Conservation (phyloP, 2,888 invertebrate species). For the Agelastica alni region DNA sequence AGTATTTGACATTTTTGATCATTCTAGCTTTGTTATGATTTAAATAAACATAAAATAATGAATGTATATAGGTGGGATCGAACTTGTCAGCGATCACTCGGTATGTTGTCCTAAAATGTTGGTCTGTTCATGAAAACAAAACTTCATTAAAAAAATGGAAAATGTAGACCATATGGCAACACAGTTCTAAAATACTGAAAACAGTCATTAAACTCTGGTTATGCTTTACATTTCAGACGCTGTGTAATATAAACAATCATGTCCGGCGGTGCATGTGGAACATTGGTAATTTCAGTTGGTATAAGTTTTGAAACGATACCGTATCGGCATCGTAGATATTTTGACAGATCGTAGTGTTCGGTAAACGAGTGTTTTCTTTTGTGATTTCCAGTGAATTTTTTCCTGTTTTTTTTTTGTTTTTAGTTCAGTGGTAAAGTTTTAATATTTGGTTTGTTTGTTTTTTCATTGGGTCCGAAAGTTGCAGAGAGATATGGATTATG, state of each 20-base stretch:
- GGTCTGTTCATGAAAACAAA: no score
- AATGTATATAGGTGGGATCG: no score
- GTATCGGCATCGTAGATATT: slow-evolving; percentile 11
- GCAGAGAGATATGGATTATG: slow-evolving; percentile 63
- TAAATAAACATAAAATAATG: no score
- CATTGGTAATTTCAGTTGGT: slow-evolving; percentile 49
- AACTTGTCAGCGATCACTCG: no score
- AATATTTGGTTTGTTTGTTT: slow-evolving; percentile 9
- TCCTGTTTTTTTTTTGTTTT: no score
- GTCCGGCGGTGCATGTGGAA: slow-evolving; percentile 40
- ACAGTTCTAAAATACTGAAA: slow-evolving; percentile 44
- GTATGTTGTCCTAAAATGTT: no score
- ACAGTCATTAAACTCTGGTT: slow-evolving; percentile 45
- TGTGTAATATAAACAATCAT: slow-evolving; percentile 55
- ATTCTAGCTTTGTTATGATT: no score
- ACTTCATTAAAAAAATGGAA: no score
- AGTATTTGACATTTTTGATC: no score
- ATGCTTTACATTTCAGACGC: slow-evolving; percentile 53
- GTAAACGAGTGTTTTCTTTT: slow-evolving; percentile 13
- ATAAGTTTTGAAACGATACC: slow-evolving; percentile 34
- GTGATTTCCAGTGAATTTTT: slow-evolving; percentile 22
- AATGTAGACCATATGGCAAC: slow-evolving; percentile 16
- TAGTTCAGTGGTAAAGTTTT: no score
- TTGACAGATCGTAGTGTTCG: slow-evolving; percentile 9
- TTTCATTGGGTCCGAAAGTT: no score